Evolutionary conservation across 1,140 invertebrate genomes (phyloP), one percentile per base, ranked within the genome.

Genomic region (Aethina tumida): DNA sequence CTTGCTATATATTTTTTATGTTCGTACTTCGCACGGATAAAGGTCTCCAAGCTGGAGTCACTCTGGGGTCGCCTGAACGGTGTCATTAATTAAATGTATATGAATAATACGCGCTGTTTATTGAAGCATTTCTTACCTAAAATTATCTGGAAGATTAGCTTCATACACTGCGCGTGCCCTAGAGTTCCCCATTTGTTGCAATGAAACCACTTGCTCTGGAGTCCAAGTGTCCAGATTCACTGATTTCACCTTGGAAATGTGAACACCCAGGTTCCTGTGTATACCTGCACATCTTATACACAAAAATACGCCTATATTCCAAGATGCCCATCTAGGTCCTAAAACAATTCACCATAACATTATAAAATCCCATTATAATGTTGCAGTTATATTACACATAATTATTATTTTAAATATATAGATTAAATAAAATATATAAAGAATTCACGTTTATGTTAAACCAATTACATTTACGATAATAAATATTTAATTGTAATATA

Each of bases 181-280:
- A n/a, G 86, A 93, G 64, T 99, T 98, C 7, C 95, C 95, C 86
- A 99, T 97, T 63, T 95, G 88, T 66, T 97, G 90, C 50, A 98
- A 71, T 3, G 74, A 76, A 21, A 76, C 84, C 80, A 97, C 89
- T 81, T 98, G 94, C 60, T 97, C 92, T 0, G 92, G 85, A n/a
- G 90, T 96, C 95, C 95, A 99, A 28, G 91, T 75, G 62, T 99
- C 95, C 34, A 99, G 69, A 66, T 97, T 97, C 29, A 98, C 93
- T 28, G 92, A 97, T 65, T 96, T 97, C 2, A 99, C 95, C 66
- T 86, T 88, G 33, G 94, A 97, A 65, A 99, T 96, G 62, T 98
- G 95, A 9, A 97, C 94, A 12, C 95, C 91, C 21, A 99, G 70
- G 67, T 98, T 98, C 46, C 95, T 75, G 65, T 99, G 95, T 52